A percentile compares a stretch with the other conserved stretches of the same genome.
phyloP scores from a whole-genome alignment of 2,113 vertebrate genomes.

The Camelus dromedarius region DNA sequence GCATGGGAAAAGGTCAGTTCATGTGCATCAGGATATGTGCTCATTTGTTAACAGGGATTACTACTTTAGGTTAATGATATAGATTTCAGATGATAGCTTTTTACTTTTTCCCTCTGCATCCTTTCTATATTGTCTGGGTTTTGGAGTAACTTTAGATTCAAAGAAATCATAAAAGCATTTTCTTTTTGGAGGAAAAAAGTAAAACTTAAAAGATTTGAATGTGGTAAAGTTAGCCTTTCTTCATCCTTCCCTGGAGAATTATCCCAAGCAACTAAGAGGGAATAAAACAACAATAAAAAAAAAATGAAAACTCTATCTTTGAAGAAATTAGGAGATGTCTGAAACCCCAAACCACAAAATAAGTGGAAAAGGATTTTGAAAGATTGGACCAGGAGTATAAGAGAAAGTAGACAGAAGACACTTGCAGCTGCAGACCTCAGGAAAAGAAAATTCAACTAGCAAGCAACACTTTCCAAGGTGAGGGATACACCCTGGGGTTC shows the following conservation, averaged over 20 bases:
- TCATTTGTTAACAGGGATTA: background rate
- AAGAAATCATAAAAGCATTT: slow-evolving; percentile 5
- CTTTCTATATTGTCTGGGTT: slow-evolving; percentile 14
- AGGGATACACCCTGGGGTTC: background rate
- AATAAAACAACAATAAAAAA: background rate
- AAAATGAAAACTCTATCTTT: slow-evolving; percentile 29
- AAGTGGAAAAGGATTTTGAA: background rate
- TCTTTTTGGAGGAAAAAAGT: slow-evolving; percentile 38
- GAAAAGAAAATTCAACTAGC: background rate
- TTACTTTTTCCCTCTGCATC: background rate
- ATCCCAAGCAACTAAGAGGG: background rate
- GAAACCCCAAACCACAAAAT: slow-evolving; percentile 24
- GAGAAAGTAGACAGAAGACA: slow-evolving; percentile 3
- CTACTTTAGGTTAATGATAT: background rate
- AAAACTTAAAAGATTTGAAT: slow-evolving; percentile 33
- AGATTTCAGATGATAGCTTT: slow-evolving; percentile 1
- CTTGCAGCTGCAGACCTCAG: background rate
- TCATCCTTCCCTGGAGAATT: background rate
- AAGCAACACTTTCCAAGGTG: background rate
- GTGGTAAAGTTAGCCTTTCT: background rate
- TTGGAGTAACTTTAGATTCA: slow-evolving; percentile 11
- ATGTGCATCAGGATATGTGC: background rate
- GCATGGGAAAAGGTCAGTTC: background rate
- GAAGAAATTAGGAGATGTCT: slow-evolving; percentile 21
- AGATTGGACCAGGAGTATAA: background rate